These are phyloP conservation scores for Hipparchia semele DNA, from an alignment of 2,888 invertebrate genomes.

Conservation along the genomic window DNA sequence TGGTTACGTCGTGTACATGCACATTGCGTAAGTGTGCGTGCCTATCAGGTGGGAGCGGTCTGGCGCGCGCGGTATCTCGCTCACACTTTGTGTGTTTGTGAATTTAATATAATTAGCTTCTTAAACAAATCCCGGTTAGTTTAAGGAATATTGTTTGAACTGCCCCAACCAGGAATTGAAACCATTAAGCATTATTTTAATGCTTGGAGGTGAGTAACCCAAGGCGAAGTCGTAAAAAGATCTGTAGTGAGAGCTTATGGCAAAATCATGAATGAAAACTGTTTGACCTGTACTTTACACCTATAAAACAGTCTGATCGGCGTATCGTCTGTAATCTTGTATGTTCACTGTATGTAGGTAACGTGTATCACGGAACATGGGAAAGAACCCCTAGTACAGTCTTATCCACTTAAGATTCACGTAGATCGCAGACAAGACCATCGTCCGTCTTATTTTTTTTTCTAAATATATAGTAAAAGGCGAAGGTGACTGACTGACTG, in stretches of 20 bases:
- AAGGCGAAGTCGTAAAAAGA: not conserved
- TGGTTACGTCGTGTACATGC: too few species aligned
- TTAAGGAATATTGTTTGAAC: too few species aligned
- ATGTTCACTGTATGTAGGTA: constrained; percentile 41
- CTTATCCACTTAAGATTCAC: constrained; percentile 28
- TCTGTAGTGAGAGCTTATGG: constrained; percentile 7
- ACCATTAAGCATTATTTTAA: not conserved
- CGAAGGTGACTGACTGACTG: too few species aligned
- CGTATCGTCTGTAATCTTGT: constrained; percentile 37
- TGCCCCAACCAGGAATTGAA: not conserved
- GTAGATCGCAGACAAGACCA: constrained; percentile 20
- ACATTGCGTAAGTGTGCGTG: too few species aligned
- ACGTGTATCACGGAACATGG: constrained; percentile 42
- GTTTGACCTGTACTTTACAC: constrained; percentile 33
- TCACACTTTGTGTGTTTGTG: too few species aligned
- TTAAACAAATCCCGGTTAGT: too few species aligned
- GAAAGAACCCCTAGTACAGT: constrained; percentile 32
- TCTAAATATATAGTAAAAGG: too few species aligned
- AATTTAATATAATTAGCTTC: too few species aligned
- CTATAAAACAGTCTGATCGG: constrained; percentile 22
- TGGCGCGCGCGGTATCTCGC: too few species aligned
- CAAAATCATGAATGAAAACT: constrained; percentile 25
- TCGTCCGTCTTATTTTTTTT: not conserved
- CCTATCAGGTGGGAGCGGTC: too few species aligned
- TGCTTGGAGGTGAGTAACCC: not conserved